Conservation (phyloP, 2,113 vertebrate species). For the Phasianus colchicus region DNA sequence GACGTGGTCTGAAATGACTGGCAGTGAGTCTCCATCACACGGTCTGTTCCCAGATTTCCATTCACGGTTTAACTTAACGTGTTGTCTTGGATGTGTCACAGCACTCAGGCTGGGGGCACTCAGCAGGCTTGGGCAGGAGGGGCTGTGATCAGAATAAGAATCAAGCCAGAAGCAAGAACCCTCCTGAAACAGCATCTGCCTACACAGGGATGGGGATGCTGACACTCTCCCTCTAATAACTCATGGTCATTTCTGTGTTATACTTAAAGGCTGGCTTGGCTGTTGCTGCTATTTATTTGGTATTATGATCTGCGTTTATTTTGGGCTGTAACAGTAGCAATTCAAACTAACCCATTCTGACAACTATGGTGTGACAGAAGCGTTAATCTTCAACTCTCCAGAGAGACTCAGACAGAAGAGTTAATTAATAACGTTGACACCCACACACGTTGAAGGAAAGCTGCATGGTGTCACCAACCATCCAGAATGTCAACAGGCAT, state of each 20-base stretch:
- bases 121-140: background rate
- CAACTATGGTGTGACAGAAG: background rate
- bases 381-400: background rate
- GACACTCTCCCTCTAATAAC: background rate
- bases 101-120: accelerated
- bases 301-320: background rate
- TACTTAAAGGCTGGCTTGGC: background rate
- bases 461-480: background rate
- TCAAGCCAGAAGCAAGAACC: background rate
- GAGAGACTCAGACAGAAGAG: background rate
- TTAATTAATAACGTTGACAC: conserved; percentile 26
- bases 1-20: background rate
- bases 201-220: accelerated
- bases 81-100: background rate
- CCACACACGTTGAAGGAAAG: background rate
- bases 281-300: background rate
- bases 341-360: background rate
- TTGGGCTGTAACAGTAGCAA: background rate
- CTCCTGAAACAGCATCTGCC: background rate
- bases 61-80: background rate
- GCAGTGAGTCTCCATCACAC: no score
- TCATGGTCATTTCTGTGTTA: background rate
- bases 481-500: conserved; percentile 9
- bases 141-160: background rate
- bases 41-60: background rate